phyloP scores from a whole-genome alignment of 2,888 invertebrate species.

The Polia nebulosa region DNA sequence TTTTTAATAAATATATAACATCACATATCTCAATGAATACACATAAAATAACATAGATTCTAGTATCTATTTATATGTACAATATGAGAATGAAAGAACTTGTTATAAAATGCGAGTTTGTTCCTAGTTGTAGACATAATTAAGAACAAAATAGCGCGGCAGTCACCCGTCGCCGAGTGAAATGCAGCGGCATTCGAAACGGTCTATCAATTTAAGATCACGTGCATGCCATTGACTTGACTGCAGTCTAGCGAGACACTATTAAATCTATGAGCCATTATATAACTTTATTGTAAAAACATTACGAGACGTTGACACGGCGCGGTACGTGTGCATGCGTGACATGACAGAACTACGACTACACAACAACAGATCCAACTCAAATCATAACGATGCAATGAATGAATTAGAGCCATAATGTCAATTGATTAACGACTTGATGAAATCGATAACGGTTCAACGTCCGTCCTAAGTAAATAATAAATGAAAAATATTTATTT shows the following conservation, averaged over 20 bases:
- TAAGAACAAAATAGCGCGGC: constrained; percentile 42
- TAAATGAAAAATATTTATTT: constrained; percentile 46
- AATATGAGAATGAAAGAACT: constrained; percentile 28
- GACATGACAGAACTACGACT: constrained; percentile 30
- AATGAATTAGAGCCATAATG: constrained; percentile 25
- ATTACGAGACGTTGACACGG: constrained; percentile 42
- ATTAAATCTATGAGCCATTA: constrained; percentile 52
- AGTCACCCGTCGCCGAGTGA: constrained; percentile 43
- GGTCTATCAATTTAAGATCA: constrained; percentile 54
- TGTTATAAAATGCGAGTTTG: constrained; percentile 44
- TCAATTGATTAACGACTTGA: constrained; percentile 8
- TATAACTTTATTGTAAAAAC: constrained; percentile 50
- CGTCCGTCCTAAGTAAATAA: constrained; percentile 27
- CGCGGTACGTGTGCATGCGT: constrained; percentile 50
- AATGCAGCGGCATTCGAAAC: constrained; percentile 50
- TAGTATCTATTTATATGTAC: constrained; percentile 32
- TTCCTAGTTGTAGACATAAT: constrained; percentile 40
- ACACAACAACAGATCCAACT: constrained; percentile 11
- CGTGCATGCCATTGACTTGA: constrained; percentile 58
- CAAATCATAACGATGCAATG: constrained; percentile 1
- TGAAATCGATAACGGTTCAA: constrained; percentile 39
- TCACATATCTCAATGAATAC: constrained; percentile 31
- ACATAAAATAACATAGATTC: constrained; percentile 23
- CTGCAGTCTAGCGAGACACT: constrained; percentile 59
- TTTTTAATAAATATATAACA: constrained; percentile 27